A percentile compares a stretch with the other conserved stretches of the same genome.
These are phyloP conservation scores for Acipenser oxyrinchus DNA, from an alignment of 2,797 vertebrate genomes.

Conservation along the genomic window DNA sequence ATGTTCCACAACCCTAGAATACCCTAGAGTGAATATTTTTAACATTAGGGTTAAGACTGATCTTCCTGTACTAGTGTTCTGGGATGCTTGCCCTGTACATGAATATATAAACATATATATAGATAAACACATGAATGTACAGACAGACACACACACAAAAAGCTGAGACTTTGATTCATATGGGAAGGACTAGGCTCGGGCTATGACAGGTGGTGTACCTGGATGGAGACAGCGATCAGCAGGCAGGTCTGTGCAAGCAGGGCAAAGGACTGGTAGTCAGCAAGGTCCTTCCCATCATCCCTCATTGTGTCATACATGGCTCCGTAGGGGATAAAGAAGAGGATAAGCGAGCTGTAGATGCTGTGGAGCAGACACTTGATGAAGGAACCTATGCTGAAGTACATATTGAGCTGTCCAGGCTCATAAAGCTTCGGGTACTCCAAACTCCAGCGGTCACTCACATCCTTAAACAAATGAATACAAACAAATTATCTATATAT, in stretches of 20 bases:
- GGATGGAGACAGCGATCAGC: constrained; percentile 68
- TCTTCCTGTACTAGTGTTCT: no score
- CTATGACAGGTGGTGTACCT: constrained; percentile 54
- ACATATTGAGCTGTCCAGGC: constrained; percentile 78
- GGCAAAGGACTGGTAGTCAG: constrained; percentile 88
- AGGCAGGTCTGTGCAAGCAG: constrained; percentile 79
- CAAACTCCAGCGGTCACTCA: constrained; percentile 84
- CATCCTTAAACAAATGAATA: constrained; percentile 60
- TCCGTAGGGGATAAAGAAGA: constrained; percentile 85
- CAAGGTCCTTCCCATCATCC: constrained; percentile 76
- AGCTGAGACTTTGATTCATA: no score
- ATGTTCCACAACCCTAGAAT: neutral
- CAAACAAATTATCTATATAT: no score
- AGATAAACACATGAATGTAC: no score
- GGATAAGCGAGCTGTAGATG: constrained; percentile 84
- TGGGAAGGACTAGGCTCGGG: no score
- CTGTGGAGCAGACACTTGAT: constrained; percentile 71
- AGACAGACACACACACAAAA: no score
- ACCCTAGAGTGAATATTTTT: no score
- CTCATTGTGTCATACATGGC: constrained; percentile 68
- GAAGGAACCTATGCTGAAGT: constrained; percentile 80
- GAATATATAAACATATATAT: no score
- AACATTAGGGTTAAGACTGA: no score
- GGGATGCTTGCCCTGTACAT: no score
- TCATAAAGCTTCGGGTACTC: constrained; percentile 78